Evolutionary conservation across 92 coral and sea anemone genomes (phyloP), one percentile per base, ranked within the genome.

Genomic region (Siderastrea radians): DNA sequence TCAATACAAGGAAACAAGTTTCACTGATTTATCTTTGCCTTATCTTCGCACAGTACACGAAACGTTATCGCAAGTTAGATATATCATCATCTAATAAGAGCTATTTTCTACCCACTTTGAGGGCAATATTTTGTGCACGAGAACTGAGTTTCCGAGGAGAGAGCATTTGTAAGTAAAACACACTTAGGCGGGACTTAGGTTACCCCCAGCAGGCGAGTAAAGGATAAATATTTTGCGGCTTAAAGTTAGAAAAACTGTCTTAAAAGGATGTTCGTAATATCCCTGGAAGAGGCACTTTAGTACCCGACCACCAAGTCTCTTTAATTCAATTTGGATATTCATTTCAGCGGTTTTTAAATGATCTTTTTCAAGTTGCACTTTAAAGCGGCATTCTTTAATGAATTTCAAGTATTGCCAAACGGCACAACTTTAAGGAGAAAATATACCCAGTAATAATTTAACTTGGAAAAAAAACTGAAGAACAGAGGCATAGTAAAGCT

Each of bases 321-420:
- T 80, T 11, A 80, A 17, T 66, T 67, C 4, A 51, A 65, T 19
- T 44, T 65, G 45, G 65, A 81, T 81, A 81, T 67, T 81, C 45
- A 13, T 68, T 44, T n/a, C 65, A 45, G 85, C 85, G 75, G 85
- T 6, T 50, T 79, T 79, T 49, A 3, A 13, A 77, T 16, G 49
- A 64, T 17, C 48, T 57, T 79, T 79, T 17, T 19, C 5, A 17
- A 26, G 47, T 52, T 80, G 11, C 49, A 64, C 58, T n/a, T 47
- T 16, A 44, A 78, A 73, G 60, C 38, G 5, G 43, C 12, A 68
- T 8, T 8, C 11, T 78, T 11, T 47, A n/a, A 47, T n/a, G 43
- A 6, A 43, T 11, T 1, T 7, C 5, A 57, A 26, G 38, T 26
- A 26, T 26, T 26, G 38, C 38, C 38, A 26, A 26, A 26, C 38